A percentile compares a stretch with the other conserved stretches of the same genome.
Evolutionary conservation across 2,113 vertebrate species (phyloP).

Genomic region (Reinhardtius hippoglossoides): DNA sequence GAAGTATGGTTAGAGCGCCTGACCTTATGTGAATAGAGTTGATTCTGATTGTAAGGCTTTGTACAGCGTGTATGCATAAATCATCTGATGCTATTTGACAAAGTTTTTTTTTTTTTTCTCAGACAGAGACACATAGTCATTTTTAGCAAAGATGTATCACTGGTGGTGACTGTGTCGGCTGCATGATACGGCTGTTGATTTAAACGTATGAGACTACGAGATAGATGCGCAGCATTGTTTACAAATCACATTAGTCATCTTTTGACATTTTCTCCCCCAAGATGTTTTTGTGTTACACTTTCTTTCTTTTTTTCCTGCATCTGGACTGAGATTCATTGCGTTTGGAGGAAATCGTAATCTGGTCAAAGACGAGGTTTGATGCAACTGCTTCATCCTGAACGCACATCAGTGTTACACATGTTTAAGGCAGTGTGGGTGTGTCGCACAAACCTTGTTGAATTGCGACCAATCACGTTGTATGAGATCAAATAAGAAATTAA

Average conservation of each 20-base stretch:
- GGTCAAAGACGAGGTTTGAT: background rate
- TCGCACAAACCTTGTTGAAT: slow-evolving; percentile 6
- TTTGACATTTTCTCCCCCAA: slow-evolving; percentile 40
- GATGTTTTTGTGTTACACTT: slow-evolving; percentile 11
- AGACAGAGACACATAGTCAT: slow-evolving; percentile 9
- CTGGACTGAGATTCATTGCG: slow-evolving; percentile 6
- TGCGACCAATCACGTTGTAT: slow-evolving; percentile 1
- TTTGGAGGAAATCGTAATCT: slow-evolving; percentile 13
- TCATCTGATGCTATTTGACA: slow-evolving; percentile 20
- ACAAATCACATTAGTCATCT: slow-evolving; percentile 41
- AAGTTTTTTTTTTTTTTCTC: background rate
- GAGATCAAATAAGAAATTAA: slow-evolving; percentile 34
- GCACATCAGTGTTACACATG: background rate
- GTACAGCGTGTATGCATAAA: background rate
- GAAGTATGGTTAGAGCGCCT: slow-evolving; percentile 50
- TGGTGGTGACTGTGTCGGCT: slow-evolving; percentile 23
- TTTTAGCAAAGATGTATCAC: slow-evolving; percentile 24
- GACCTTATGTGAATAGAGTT: slow-evolving; percentile 15
- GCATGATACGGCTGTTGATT: slow-evolving; percentile 38
- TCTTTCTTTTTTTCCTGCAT: background rate
- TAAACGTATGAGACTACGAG: slow-evolving; percentile 22
- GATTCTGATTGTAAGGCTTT: slow-evolving; percentile 17
- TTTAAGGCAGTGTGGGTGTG: background rate
- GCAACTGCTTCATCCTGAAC: background rate
- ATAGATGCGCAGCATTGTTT: slow-evolving; percentile 32